Evolutionary conservation across 2,888 invertebrate species (phyloP), one percentile per base, ranked within the genome.

Genomic region (Cryptosula pallasiana): DNA sequence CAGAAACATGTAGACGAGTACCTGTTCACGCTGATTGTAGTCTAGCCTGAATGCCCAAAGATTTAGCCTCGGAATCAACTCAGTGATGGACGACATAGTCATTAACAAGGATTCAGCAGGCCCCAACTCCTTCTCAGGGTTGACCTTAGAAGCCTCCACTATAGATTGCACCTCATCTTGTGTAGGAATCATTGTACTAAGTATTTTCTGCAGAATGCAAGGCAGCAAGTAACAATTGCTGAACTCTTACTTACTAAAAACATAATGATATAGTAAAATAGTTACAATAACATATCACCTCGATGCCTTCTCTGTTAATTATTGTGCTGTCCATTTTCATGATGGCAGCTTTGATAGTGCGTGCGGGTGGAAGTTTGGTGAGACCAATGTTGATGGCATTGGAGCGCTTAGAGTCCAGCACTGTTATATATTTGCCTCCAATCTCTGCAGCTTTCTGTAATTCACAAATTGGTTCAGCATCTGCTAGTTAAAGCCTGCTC

Each of bases 341-440:
- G 71, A 87, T 87, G 34, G 98, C 99, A 20, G 96, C 93, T 84
- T 97, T 98, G 76, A 99, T 99, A 3, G 97, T 94, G 76, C 96
- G 90, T 0, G 97, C 94, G 0, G 97, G 97, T 1, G 99, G 99
- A 76, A 99, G 87, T 84, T 97, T 98, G 29, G 98, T 99, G 91
- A 99, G 93, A 25, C 97, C 97, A 79, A 99, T 99, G 84, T 99
- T 99, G 78, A 99, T 99, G 58, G 96, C 97, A 85, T 99, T 99
- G 5, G 99, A 99, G 76, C 99, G 89, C 84, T 98, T 99, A 69
- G 95, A 92, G 85, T 96, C 95, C 85, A 99, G 87, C 55, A 99
- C 96, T 73, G 96, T 92, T 75, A 95, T 90, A 86, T 94, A 93
- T 83, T 93, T 94, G 86, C 91, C 93, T 75, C 76, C 75, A 75